Conservation (phyloP, 2,113 vertebrate genomes). For the Ellobius talpinus region DNA sequence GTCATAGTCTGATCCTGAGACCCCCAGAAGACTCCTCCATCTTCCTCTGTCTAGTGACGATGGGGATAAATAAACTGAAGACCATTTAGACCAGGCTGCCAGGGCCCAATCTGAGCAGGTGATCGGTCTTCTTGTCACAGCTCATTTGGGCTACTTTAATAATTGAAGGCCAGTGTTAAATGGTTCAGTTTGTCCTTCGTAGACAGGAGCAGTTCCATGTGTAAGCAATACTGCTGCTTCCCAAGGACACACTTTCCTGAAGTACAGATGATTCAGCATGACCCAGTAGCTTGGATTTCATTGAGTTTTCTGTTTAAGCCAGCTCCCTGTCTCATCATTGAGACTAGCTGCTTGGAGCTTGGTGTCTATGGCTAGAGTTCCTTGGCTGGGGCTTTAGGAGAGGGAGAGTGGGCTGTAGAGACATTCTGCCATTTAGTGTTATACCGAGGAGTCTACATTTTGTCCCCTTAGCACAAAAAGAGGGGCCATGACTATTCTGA, state of each 20-base stretch:
- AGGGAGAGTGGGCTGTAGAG: neutral
- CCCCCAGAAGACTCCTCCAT: neutral
- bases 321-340: neutral
- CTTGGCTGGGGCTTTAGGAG: neutral
- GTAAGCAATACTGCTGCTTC: slow-evolving; percentile 61
- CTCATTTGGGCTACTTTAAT: slow-evolving; percentile 72
- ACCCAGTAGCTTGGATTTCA: slow-evolving; percentile 41
- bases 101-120: slow-evolving; percentile 1
- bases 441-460: neutral
- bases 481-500: neutral
- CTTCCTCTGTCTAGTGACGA: neutral
- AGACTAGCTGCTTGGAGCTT: neutral
- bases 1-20: neutral
- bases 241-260: slow-evolving; percentile 70
- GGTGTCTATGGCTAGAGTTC: neutral
- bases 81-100: slow-evolving; percentile 29
- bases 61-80: slow-evolving; percentile 50
- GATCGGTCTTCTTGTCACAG: slow-evolving; percentile 74
- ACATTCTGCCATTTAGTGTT: neutral
- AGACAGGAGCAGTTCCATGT: slow-evolving; percentile 12
- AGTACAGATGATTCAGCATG: slow-evolving; percentile 71
- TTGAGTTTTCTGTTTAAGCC: slow-evolving; percentile 34
- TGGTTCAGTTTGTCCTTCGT: slow-evolving; percentile 67
- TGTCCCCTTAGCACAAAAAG: neutral
- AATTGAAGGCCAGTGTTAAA: slow-evolving; percentile 79